Percentiles rank a stretch among this genome's conserved stretches.
Conservation (phyloP, 2,113 vertebrate species). For the Regulus satrapa region DNA sequence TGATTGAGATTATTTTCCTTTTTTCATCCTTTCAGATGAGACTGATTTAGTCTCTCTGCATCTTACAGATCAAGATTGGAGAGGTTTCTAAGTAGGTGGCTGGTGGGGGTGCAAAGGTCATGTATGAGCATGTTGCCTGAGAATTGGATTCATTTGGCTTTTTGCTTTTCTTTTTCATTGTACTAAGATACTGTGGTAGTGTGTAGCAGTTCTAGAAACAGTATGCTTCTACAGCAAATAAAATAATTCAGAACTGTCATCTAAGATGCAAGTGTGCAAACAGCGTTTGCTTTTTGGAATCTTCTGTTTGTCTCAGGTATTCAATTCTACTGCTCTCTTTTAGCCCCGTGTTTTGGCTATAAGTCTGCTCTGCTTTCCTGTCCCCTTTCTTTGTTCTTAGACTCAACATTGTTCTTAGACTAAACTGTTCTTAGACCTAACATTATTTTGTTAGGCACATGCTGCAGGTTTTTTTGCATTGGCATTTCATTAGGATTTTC, state of each 20-base stretch:
- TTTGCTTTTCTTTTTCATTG: not conserved
- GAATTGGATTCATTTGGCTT: not conserved
- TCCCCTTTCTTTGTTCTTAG: not conserved
- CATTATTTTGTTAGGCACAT: not conserved
- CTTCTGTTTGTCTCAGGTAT: not conserved
- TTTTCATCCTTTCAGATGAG: not conserved
- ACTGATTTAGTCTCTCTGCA: not conserved
- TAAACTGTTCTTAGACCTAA: not conserved
- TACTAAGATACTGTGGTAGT: not conserved
- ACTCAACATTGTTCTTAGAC: not conserved
- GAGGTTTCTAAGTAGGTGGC: not conserved
- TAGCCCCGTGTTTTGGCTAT: rapidly evolving
- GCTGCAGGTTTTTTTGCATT: not conserved
- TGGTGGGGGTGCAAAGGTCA: not conserved
- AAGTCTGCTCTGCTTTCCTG: not conserved
- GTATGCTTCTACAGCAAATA: not conserved
- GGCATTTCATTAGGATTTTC: not conserved
- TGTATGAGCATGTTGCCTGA: not conserved
- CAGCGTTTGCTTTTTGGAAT: not conserved
- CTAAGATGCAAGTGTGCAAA: not conserved
- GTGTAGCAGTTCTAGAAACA: not conserved
- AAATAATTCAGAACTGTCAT: not conserved
- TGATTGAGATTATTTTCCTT: not conserved
- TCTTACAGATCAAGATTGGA: not conserved
- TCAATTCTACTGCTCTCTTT: not conserved